These are phyloP conservation scores for Prunella strophiata DNA, from an alignment of 2,797 vertebrate species.

Conservation along the genomic window DNA sequence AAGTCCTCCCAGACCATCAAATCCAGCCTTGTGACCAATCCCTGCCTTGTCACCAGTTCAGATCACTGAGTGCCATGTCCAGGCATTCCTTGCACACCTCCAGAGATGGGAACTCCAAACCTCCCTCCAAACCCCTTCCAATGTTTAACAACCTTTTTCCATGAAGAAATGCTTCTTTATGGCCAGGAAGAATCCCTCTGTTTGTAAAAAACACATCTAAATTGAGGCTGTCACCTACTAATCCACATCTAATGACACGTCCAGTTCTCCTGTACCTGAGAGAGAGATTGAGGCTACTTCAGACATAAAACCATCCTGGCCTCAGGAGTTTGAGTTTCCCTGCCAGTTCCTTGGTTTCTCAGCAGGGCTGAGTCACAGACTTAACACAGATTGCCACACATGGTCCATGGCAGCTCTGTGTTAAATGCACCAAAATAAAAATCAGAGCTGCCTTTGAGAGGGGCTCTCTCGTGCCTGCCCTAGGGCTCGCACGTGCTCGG, in stretches of 20 bases:
- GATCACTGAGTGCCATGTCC: background rate
- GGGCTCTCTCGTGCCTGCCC: rapidly evolving
- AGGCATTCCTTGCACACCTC: too few relatives aligned
- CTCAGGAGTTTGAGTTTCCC: rapidly evolving
- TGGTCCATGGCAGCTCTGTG: rapidly evolving
- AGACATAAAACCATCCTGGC: rapidly evolving
- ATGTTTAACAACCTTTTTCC: background rate
- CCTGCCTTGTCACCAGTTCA: background rate
- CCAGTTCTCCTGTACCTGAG: background rate
- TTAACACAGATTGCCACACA: background rate
- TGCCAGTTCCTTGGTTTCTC: background rate
- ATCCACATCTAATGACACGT: rapidly evolving
- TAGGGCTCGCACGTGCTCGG: background rate
- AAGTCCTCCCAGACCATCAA: background rate
- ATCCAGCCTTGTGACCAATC: rapidly evolving
- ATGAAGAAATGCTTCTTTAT: background rate
- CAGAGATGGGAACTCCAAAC: background rate
- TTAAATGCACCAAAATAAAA: background rate
- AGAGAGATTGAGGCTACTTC: rapidly evolving
- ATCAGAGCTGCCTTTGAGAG: rapidly evolving
- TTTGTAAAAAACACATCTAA: background rate
- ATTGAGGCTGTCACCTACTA: background rate
- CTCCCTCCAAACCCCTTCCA: background rate
- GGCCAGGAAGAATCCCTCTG: background rate
- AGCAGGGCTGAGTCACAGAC: background rate